A percentile compares a stretch with the other conserved stretches of the same genome.
These are phyloP conservation scores for Sinopyrophorus schimmeli DNA, from an alignment of 2,888 invertebrate species.

Conservation along the genomic window DNA sequence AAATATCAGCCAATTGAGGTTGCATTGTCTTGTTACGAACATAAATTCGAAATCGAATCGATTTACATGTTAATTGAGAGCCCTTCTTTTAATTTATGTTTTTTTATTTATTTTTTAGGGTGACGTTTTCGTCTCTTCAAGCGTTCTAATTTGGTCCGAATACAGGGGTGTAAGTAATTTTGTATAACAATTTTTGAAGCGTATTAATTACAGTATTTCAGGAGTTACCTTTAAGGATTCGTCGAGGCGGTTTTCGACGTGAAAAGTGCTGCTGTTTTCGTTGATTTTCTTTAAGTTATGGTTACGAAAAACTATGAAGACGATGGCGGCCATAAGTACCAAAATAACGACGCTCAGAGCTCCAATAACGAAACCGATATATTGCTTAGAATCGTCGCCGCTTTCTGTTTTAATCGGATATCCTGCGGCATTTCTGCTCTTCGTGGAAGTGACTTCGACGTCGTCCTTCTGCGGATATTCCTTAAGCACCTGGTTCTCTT, in stretches of 20 bases:
- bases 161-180: too few relatives aligned
- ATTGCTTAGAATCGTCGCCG: conserved; percentile 62
- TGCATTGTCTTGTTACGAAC: too few relatives aligned
- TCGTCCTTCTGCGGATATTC: conserved; percentile 73
- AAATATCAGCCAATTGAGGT: too few relatives aligned
- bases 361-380: conserved; percentile 70
- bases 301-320: conserved; percentile 70
- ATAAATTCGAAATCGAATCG: too few relatives aligned
- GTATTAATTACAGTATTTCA: not conserved
- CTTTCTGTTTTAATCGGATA: conserved; percentile 41
- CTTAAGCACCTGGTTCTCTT: conserved; percentile 55
- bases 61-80: too few relatives aligned
- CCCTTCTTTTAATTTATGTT: too few relatives aligned
- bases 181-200: not conserved
- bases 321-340: conserved; percentile 69
- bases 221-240: conserved; percentile 44
- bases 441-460: conserved; percentile 64
- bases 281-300: conserved; percentile 59
- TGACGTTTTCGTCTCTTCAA: too few relatives aligned
- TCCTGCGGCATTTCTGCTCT: conserved; percentile 56
- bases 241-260: conserved; percentile 56
- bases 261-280: conserved; percentile 38
- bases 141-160: too few relatives aligned
- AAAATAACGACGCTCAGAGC: conserved; percentile 73
- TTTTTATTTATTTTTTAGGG: too few relatives aligned